phyloP scores from a whole-genome alignment of 2,797 vertebrate genomes.

The Dipus sagitta region DNA sequence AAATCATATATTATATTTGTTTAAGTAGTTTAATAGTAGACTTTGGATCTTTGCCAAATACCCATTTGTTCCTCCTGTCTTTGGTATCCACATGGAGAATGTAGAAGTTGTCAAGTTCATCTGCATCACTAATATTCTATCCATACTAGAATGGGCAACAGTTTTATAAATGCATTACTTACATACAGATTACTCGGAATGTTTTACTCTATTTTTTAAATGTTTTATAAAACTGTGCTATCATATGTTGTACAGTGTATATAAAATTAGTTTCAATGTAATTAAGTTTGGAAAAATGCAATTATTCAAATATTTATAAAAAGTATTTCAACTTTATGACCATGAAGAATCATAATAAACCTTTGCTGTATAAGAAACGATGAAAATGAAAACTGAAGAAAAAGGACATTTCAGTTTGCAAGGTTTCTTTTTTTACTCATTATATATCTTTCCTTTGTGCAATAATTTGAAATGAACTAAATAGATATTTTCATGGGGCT shows the following conservation, averaged over 20 bases:
- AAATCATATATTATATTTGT: background rate
- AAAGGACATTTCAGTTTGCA: slow-evolving; percentile 31
- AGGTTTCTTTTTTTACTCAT: background rate
- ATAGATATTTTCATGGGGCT: slow-evolving; percentile 24
- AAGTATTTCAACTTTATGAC: slow-evolving; percentile 70
- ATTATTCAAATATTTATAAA: slow-evolving; percentile 76
- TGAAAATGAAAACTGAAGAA: background rate
- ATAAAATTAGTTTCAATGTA: slow-evolving; percentile 61
- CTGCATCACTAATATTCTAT: slow-evolving; percentile 61
- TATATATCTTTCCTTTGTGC: background rate
- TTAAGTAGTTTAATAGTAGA: background rate
- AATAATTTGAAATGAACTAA: slow-evolving; percentile 28
- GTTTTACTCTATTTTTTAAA: slow-evolving; percentile 61
- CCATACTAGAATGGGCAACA: slow-evolving; percentile 48
- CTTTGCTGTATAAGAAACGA: background rate
- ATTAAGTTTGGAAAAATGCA: slow-evolving; percentile 68
- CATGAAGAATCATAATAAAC: slow-evolving; percentile 50
- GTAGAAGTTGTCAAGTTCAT: background rate
- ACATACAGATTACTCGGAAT: background rate
- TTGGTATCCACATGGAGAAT: background rate
- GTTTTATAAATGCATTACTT: slow-evolving; percentile 48
- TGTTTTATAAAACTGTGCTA: slow-evolving; percentile 70
- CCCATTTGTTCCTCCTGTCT: background rate
- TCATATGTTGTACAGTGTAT: slow-evolving; percentile 68
- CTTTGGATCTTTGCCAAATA: background rate